Conservation (phyloP, 2,113 vertebrate genomes). For the Oncorhynchus kisutch region DNA sequence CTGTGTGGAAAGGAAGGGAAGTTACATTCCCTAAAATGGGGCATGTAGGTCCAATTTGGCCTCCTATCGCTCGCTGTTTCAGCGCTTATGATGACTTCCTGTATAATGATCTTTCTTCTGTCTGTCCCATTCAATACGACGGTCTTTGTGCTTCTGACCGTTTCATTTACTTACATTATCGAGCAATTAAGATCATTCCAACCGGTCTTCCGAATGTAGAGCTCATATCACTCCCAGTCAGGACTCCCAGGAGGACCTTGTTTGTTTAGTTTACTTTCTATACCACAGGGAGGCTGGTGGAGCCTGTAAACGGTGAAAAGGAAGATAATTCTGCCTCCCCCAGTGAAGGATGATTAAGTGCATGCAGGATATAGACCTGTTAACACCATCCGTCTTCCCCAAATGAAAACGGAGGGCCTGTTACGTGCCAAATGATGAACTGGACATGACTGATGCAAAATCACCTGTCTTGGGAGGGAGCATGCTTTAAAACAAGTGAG, state of each 20-base stretch:
- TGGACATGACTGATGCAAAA: conserved; percentile 39
- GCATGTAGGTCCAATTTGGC: no score
- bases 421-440: conserved; percentile 37
- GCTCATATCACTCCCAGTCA: conserved; percentile 15
- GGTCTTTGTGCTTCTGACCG: not conserved
- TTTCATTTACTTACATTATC: conserved; percentile 32
- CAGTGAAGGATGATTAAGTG: conserved; percentile 16
- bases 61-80: no score
- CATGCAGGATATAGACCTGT: conserved; percentile 46
- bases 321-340: conserved; percentile 8
- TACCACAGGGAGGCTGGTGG: not conserved
- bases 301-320: conserved; percentile 8
- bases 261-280: conserved; percentile 4
- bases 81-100: no score
- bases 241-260: not conserved
- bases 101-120: not conserved
- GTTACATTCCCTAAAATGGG: no score
- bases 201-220: conserved; percentile 2
- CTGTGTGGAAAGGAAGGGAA: no score
- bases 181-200: conserved; percentile 17
- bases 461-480: conserved; percentile 29
- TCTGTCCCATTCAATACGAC: not conserved
- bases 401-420: conserved; percentile 34
- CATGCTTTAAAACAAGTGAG: conserved; percentile 20
- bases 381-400: conserved; percentile 47